phyloP scores from a whole-genome alignment of 2,113 vertebrate species.

The Oryzias celebensis region DNA sequence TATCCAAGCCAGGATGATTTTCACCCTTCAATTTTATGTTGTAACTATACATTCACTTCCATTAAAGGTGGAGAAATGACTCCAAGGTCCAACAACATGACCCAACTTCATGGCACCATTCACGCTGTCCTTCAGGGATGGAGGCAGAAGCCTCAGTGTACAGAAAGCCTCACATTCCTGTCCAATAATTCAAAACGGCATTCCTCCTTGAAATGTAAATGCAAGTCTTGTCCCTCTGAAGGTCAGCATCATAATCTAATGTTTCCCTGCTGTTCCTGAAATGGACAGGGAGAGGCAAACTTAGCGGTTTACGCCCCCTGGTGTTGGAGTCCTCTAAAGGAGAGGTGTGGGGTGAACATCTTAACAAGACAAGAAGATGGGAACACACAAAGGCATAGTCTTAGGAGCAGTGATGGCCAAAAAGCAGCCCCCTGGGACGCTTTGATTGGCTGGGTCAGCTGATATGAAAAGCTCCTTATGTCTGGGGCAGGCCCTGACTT shows the following conservation, averaged over 20 bases:
- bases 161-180: constrained; percentile 35
- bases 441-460: constrained; percentile 71
- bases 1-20: too few species aligned
- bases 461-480: constrained; percentile 66
- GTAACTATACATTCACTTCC: background rate
- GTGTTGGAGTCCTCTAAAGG: constrained; percentile 59
- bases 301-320: constrained; percentile 76
- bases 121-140: constrained; percentile 15
- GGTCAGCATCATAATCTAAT: constrained; percentile 67
- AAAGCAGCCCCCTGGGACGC: constrained; percentile 45
- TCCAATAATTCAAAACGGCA: constrained; percentile 60
- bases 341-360: constrained; percentile 19
- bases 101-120: constrained; percentile 9
- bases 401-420: constrained; percentile 41
- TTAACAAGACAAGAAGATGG: background rate
- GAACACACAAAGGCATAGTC: constrained; percentile 40
- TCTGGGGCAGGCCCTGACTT: constrained; percentile 62
- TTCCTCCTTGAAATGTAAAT: constrained; percentile 62
- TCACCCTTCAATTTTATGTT: background rate
- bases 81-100: constrained; percentile 1
- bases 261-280: constrained; percentile 33
- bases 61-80: constrained; percentile 4
- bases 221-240: constrained; percentile 56
- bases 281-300: constrained; percentile 56
- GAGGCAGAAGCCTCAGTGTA: constrained; percentile 23